These are phyloP conservation scores for Euphysa ruthae DNA, from an alignment of 30 jellyfish, hydroid and myxozoan species.

Conservation along the genomic window DNA sequence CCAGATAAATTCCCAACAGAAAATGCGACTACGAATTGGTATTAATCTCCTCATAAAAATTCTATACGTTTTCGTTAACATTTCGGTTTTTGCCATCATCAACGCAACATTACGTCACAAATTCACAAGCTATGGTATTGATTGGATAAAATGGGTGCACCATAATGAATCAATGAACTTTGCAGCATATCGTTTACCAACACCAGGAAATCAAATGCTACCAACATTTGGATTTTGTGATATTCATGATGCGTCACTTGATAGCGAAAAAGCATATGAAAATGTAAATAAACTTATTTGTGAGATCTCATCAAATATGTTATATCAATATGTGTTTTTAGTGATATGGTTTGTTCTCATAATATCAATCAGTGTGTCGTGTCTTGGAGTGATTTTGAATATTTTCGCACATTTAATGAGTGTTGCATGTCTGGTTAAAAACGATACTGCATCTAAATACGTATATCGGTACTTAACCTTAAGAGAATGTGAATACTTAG, in stretches of 20 bases:
- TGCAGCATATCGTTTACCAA: neutral
- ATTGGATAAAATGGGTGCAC: conserved; percentile 19
- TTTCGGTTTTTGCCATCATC: neutral
- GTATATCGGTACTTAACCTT: conserved; percentile 19
- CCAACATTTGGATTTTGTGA: conserved; percentile 34
- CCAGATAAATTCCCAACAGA: neutral
- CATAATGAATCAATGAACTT: neutral
- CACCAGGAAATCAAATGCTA: conserved; percentile 30
- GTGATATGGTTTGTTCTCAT: conserved; percentile 29
- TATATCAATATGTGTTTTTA: conserved; percentile 24
- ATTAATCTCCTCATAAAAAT: conserved; percentile 13
- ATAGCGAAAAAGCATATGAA: neutral
- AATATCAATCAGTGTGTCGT: conserved; percentile 1
- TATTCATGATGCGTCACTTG: conserved; percentile 13
- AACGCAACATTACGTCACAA: neutral
- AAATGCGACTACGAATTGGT: conserved; percentile 16
- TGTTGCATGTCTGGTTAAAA: neutral
- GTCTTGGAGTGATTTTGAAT: conserved; percentile 2
- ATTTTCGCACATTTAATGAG: conserved; percentile 6
- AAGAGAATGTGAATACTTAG: conserved; percentile 34
- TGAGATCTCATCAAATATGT: conserved; percentile 20
- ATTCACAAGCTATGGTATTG: conserved; percentile 11
- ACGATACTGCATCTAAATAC: neutral
- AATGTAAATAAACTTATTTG: conserved; percentile 9
- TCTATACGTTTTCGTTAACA: conserved; percentile 22